A percentile compares a stretch with the other conserved stretches of the same genome.
Evolutionary conservation across 2,113 vertebrate species (phyloP).

Genomic region (Leptosomus discolor): DNA sequence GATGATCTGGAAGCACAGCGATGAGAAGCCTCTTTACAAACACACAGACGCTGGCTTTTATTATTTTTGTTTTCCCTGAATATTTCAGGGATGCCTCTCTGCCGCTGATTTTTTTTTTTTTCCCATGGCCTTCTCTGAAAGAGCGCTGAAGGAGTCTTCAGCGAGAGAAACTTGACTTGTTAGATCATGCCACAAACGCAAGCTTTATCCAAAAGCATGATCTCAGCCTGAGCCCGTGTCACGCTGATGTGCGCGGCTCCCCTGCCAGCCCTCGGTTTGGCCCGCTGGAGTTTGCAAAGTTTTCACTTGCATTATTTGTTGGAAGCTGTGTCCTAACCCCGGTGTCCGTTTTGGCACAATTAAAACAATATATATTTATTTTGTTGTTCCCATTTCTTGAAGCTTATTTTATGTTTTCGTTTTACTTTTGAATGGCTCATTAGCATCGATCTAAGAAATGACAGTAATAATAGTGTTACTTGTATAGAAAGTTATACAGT

Average conservation of each 20-base stretch:
- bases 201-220: background rate
- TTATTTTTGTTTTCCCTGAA: background rate
- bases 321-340: background rate
- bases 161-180: background rate
- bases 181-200: background rate
- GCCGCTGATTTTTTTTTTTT: background rate
- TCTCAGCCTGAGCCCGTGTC: background rate
- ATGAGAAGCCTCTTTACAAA: background rate
- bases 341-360: slow-evolving; percentile 1
- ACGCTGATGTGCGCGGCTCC: background rate
- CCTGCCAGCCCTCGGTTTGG: background rate
- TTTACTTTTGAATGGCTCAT: slow-evolving; percentile 76
- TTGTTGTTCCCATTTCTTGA: slow-evolving; percentile 17
- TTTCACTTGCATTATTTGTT: background rate
- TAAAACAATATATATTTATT: background rate
- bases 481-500: slow-evolving; percentile 79
- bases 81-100: background rate
- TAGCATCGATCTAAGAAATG: slow-evolving; percentile 78
- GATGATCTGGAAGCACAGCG: background rate
- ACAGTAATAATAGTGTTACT: slow-evolving; percentile 85
- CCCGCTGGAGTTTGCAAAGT: background rate
- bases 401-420: slow-evolving; percentile 68
- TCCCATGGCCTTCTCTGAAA: background rate
- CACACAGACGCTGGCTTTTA: background rate
- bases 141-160: background rate